Evolutionary conservation across 2,113 vertebrate species (phyloP).

Genomic region (Mixornis gularis): DNA sequence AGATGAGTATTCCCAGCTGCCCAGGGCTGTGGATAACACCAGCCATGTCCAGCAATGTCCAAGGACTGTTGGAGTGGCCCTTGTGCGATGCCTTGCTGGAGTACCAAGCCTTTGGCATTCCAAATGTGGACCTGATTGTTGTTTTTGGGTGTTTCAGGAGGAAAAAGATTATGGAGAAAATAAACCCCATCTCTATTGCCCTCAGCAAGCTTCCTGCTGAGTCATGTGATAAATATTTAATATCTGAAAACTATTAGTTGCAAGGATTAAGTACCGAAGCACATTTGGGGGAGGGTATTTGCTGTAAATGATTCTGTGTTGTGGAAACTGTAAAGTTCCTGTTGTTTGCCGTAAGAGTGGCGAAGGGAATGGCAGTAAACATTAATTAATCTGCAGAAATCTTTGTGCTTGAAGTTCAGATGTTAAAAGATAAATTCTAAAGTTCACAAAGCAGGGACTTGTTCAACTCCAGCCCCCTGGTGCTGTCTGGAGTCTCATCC

Average conservation of each 20-base stretch:
- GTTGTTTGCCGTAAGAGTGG: neutral
- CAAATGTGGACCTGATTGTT: rapidly evolving
- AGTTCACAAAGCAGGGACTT: neutral
- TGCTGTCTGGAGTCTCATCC: neutral
- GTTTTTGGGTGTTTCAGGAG: neutral
- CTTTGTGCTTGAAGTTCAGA: neutral
- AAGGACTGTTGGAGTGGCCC: neutral
- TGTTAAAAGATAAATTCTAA: neutral
- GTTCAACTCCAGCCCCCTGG: rapidly evolving
- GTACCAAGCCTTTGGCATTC: rapidly evolving
- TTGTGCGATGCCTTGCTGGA: neutral
- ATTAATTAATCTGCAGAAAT: neutral
- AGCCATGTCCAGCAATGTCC: rapidly evolving
- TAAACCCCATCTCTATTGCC: neutral
- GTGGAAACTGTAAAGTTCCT: neutral
- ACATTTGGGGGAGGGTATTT: neutral
- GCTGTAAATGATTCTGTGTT: neutral
- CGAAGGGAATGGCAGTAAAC: neutral
- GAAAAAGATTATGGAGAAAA: neutral
- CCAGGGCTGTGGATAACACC: neutral
- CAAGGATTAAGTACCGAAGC: neutral
- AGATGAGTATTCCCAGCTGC: neutral
- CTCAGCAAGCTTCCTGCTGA: neutral
- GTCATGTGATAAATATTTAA: neutral
- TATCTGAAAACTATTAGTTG: neutral